Conservation (phyloP, 2,888 invertebrate species). For the Falcaria lacertinaria region DNA sequence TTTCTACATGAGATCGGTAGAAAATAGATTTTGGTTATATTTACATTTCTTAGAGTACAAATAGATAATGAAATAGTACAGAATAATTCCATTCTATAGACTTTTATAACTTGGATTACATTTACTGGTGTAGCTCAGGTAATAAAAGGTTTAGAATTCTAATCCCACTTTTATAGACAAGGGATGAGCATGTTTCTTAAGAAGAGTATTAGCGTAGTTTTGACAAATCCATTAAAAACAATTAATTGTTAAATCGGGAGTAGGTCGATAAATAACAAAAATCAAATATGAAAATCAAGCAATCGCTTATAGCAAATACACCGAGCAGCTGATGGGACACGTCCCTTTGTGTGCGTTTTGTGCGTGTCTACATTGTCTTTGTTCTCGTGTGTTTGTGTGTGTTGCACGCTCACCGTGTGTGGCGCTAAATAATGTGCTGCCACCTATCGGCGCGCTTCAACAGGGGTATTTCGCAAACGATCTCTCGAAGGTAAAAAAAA, state of each 20-base stretch:
- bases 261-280: slow-evolving; percentile 14
- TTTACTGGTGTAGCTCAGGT: slow-evolving; percentile 53
- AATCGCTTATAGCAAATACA: slow-evolving; percentile 76
- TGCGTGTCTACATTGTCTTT: slow-evolving; percentile 80
- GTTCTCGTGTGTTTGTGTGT: slow-evolving; percentile 81
- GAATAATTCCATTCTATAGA: slow-evolving; percentile 33
- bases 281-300: slow-evolving; percentile 9
- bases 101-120: slow-evolving; percentile 48
- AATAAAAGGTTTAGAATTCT: slow-evolving; percentile 42
- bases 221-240: slow-evolving; percentile 23
- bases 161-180: slow-evolving; percentile 60
- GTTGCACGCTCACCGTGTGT: slow-evolving; percentile 80
- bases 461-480: slow-evolving; percentile 98
- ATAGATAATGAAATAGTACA: slow-evolving; percentile 34
- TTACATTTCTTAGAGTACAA: slow-evolving; percentile 41
- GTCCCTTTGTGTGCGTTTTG: slow-evolving; percentile 75
- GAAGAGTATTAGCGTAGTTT: slow-evolving; percentile 55
- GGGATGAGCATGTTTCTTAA: slow-evolving; percentile 67
- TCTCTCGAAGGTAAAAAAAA: slow-evolving; percentile 95
- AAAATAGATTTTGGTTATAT: slow-evolving; percentile 41
- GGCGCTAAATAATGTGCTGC: slow-evolving; percentile 75
- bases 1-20: slow-evolving; percentile 48
- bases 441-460: slow-evolving; percentile 74
- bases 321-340: slow-evolving; percentile 65
- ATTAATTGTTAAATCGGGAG: slow-evolving; percentile 18